Conservation (phyloP, 2,113 vertebrate genomes). For the Petaurus breviceps region DNA sequence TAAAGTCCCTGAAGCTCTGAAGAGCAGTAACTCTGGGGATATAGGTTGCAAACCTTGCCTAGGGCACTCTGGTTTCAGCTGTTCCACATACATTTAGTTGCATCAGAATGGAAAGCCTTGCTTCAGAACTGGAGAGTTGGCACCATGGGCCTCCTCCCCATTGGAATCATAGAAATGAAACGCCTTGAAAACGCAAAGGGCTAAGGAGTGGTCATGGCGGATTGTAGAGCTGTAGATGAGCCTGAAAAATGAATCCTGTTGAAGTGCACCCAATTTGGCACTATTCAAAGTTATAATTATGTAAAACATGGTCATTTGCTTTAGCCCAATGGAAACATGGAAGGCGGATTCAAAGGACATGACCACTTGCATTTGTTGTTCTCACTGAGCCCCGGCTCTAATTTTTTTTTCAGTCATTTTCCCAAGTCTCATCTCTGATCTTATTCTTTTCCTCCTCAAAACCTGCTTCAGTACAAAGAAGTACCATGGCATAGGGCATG, state of each 20-base stretch:
- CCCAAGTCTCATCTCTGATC: background rate
- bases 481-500: no score
- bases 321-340: background rate
- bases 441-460: background rate
- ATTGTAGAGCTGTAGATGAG: background rate
- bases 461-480: no score
- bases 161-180: background rate
- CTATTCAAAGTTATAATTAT: background rate
- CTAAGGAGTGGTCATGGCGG: background rate
- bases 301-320: background rate
- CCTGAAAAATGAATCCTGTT: background rate
- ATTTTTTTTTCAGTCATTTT: background rate
- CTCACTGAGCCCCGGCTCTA: background rate
- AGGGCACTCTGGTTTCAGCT: background rate
- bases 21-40: background rate
- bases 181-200: background rate
- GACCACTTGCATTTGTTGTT: background rate
- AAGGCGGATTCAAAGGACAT: background rate
- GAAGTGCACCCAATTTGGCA: background rate
- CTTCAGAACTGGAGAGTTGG: background rate
- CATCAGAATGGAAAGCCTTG: conserved; percentile 4
- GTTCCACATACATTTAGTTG: background rate
- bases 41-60: background rate
- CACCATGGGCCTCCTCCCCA: background rate
- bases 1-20: background rate